phyloP scores from a whole-genome alignment of 2,888 invertebrate genomes.

The Zeuzera pyrina region DNA sequence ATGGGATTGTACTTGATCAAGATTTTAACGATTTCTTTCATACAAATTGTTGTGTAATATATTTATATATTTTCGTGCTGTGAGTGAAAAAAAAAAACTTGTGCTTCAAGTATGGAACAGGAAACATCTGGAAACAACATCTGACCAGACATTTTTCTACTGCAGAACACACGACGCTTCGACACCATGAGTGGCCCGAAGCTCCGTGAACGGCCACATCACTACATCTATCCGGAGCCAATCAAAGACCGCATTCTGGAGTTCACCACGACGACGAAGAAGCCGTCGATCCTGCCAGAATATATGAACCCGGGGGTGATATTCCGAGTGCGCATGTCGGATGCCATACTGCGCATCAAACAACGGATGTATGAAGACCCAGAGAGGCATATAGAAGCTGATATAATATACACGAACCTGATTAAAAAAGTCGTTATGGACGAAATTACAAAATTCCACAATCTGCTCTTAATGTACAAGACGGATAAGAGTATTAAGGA shows the following conservation, averaged over 20 bases:
- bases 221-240: constrained; percentile 59
- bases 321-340: constrained; percentile 60
- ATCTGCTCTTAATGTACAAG: constrained; percentile 56
- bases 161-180: constrained; percentile 23
- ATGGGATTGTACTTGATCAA: too few species aligned
- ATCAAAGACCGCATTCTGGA: constrained; percentile 54
- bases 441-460: constrained; percentile 62
- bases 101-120: too few species aligned
- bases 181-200: constrained; percentile 45
- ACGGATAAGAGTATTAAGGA: constrained; percentile 61
- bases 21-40: too few species aligned
- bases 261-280: constrained; percentile 46
- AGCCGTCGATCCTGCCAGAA: constrained; percentile 53
- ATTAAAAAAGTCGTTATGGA: constrained; percentile 64
- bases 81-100: constrained; percentile 1
- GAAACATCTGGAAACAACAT: too few species aligned
- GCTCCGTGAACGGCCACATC: constrained; percentile 52
- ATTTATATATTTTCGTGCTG: background rate
- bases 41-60: too few species aligned
- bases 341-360: constrained; percentile 57
- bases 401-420: constrained; percentile 60
- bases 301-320: constrained; percentile 64
- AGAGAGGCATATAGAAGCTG: constrained; percentile 57
- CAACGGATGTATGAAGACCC: constrained; percentile 65
- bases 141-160: constrained; percentile 29